These are phyloP conservation scores for Drosophila melanica DNA, from an alignment of 1,140 invertebrate species.

Conservation along the genomic window DNA sequence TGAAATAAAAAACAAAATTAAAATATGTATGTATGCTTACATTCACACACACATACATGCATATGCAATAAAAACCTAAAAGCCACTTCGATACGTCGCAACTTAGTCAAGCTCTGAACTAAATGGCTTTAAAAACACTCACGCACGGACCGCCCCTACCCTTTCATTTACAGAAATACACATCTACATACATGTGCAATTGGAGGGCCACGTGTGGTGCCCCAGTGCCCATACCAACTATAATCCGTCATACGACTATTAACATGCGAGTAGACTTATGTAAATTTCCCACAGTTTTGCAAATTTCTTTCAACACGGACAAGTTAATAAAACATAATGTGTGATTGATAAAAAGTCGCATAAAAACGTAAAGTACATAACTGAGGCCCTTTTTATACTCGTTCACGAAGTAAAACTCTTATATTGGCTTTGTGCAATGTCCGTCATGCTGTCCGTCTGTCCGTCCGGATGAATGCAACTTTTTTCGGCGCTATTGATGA, in stretches of 20 bases:
- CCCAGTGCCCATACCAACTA: neutral
- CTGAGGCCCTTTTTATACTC: neutral
- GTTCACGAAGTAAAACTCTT: no score
- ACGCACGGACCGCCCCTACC: slow-evolving; percentile 18
- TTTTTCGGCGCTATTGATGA: no score
- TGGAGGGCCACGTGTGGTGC: slow-evolving; percentile 15
- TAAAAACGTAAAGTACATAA: slow-evolving; percentile 6
- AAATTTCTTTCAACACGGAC: slow-evolving; percentile 15
- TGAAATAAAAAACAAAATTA: slow-evolving; percentile 79
- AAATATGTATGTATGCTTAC: slow-evolving; percentile 43
- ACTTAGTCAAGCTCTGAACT: slow-evolving; percentile 48
- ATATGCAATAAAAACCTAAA: slow-evolving; percentile 18
- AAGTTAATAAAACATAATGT: slow-evolving; percentile 53
- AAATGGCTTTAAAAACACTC: slow-evolving; percentile 57
- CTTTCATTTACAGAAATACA: neutral
- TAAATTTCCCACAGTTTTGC: slow-evolving; percentile 60
- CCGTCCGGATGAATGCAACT: no score
- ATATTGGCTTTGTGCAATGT: no score
- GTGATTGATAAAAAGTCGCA: slow-evolving; percentile 32
- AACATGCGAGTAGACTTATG: slow-evolving; percentile 48
- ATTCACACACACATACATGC: slow-evolving; percentile 48
- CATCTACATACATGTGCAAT: slow-evolving; percentile 4
- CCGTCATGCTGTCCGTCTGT: no score
- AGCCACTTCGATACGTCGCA: slow-evolving; percentile 37
- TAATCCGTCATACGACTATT: slow-evolving; percentile 13